Evolutionary conservation across 2,888 invertebrate species (phyloP).

Genomic region (Drosophila villosipedis): DNA sequence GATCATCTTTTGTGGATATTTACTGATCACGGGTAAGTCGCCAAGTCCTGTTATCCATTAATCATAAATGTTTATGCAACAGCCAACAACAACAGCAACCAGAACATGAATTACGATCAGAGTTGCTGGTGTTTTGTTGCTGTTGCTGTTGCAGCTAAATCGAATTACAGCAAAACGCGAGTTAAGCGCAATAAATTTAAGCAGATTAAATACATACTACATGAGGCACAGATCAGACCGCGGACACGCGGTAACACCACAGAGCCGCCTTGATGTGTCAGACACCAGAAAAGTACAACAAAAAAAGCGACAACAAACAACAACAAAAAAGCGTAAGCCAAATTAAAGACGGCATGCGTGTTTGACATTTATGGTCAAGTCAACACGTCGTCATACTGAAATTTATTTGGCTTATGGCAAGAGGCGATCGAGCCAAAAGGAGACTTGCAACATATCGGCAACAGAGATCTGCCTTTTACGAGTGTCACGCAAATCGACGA

Average conservation of each 20-base stretch:
- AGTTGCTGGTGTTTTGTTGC: constrained; percentile 18
- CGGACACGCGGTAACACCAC: constrained; percentile 22
- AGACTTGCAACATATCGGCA: constrained; percentile 38
- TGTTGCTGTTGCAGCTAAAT: constrained; percentile 50
- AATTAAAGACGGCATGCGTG: constrained; percentile 33
- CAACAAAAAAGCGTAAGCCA: constrained; percentile 33
- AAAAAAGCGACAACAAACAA: background rate
- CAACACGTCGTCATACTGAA: constrained; percentile 44
- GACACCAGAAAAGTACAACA: constrained; percentile 19
- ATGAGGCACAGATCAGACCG: constrained; percentile 34
- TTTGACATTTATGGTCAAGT: constrained; percentile 59
- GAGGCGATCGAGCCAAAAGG: background rate
- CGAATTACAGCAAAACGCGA: constrained; percentile 67
- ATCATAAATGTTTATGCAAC: constrained; percentile 59
- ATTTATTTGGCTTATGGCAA: constrained; percentile 31
- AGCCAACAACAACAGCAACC: constrained; percentile 26
- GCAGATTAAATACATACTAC: constrained; percentile 61
- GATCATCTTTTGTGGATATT: constrained; percentile 84
- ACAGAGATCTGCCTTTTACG: constrained; percentile 29
- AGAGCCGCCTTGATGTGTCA: constrained; percentile 70
- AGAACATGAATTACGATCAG: constrained; percentile 58
- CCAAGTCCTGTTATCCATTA: constrained; percentile 46
- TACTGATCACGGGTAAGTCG: constrained; percentile 84
- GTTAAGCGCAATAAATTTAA: constrained; percentile 71
- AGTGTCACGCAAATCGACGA: constrained; percentile 22